Base-by-base conservation (phyloP, 23 tunicate genomes). In the Ciona savignyi region DNA sequence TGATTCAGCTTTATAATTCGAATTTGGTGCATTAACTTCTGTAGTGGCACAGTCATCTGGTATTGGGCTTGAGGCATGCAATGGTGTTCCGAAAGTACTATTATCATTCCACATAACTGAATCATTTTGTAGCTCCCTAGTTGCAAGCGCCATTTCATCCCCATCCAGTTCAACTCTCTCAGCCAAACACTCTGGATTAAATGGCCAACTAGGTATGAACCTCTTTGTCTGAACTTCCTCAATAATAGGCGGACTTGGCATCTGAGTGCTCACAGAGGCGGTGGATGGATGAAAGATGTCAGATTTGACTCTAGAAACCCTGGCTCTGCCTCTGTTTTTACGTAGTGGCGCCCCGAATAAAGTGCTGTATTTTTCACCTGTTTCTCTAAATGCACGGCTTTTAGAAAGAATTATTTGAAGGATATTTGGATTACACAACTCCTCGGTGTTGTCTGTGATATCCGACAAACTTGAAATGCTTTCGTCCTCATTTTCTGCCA, bases 171-270 rank as follows among this genome's bases (percentile, higher is more conserved):
- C 78, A 6, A 33, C 29, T 1, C 27, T 75, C 20, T 21, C 22
- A 21, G 85, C 80, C 25, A 87, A 20, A 28, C 84, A 70, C 9
- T 75, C 79, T 2, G 95, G 86, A 71, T 87, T 80, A 34, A 87
- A 87, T 24, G 95, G 95, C 95, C 95, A 87, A 42, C 95, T 87
- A 4, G 95, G 95, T 32, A 87, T 81, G 42, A 76, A 87, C 32
- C 65, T 79, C 24, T 77, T 34, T 27, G 56, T 48, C 0, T 56
- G 2, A 27, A 24, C 24, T 42, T 74, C 68, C 27, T 86, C 73
- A 1, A 62, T 64, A 15, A 28, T 65, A 2, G 87, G 86, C 1
- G 80, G 76, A 29, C 70, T 74, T 60, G 81, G 80, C 34, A 77
- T 33, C 67, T 85, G 95, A 62, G 77, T 81, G 1, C 63, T 75